Base-by-base conservation (phyloP, 2,888 invertebrate species). In the Caenorhabditis japonica region DNA sequence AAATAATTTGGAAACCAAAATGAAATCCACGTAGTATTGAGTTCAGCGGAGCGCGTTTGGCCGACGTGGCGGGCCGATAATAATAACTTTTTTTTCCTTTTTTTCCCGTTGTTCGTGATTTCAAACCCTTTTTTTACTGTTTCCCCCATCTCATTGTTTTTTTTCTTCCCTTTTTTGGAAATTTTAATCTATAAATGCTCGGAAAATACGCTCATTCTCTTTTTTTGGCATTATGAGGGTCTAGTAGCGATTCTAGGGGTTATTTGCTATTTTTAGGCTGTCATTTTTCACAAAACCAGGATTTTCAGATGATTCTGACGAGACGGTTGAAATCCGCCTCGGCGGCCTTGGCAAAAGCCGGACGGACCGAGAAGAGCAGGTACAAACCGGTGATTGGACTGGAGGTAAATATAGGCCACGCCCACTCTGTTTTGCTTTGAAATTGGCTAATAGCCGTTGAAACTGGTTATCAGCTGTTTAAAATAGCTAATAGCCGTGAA, bases 301-400 rank as follows among this genome's bases (percentile, higher is more conserved):
- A 4, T 17, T 47, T 55, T 52, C 15, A 39, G 34, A 25, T 23
- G 8, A 59, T 53, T 30, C 39, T 34, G 17, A 38, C 34, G 17
- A 13, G 36, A 0, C 21, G 52, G 19, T 21, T 46, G 13, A 30
- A 44, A 7, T n/a, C n/a, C n/a, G n/a, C n/a, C n/a, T n/a, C n/a
- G n/a, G n/a, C n/a, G n/a, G 39, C 51, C 0, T 12, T 27, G n/a
- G 34, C 51, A 7, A 12, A 27, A 23, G n/a, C 49, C 21, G 21
- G 15, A 4, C 4, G 27, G 1, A 39, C 27, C 33, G 38, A 59
- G 13, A 56, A 46, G 43, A 33, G 30, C n/a, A 49, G 58, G 4
- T 78, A 56, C 38, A 59, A 56, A 15, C 76, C 81, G 15, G 71
- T 81, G 3, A 77, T 81, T 17, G 81, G 81, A 17, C 52, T 81